Conservation (phyloP, 2,113 vertebrate species). For the Thinocorus orbignyianus region DNA sequence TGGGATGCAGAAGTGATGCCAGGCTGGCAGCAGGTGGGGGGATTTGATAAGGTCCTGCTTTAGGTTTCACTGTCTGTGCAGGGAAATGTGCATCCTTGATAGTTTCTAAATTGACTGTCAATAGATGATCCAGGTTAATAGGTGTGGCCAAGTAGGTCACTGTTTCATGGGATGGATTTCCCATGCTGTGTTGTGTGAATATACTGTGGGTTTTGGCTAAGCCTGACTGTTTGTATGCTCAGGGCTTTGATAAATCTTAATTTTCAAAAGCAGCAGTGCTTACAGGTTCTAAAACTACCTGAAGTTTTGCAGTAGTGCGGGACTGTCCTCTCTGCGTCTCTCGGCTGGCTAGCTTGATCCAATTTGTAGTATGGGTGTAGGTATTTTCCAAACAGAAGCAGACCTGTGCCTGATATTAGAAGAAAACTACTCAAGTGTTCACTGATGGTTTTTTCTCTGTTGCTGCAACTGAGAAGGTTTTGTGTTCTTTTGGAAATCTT, state of each 20-base stretch:
- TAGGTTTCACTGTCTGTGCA: not conserved
- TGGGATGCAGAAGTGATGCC: not conserved
- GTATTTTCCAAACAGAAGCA: not conserved
- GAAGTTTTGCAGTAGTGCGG: not conserved
- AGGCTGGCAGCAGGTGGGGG: not conserved
- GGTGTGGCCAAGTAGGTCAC: not conserved
- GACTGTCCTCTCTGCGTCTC: not conserved
- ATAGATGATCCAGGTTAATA: constrained; percentile 35
- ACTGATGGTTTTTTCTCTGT: not conserved
- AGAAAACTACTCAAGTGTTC: not conserved
- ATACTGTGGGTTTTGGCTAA: not conserved
- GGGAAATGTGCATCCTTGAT: not conserved
- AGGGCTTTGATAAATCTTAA: not conserved
- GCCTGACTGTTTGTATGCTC: not conserved
- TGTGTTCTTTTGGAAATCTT: not conserved
- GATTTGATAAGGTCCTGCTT: not conserved
- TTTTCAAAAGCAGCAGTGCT: not conserved
- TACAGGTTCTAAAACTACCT: not conserved
- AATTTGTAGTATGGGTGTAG: not conserved
- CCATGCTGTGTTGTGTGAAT: not conserved
- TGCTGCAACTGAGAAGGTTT: not conserved
- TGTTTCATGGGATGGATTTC: not conserved
- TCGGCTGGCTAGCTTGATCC: not conserved
- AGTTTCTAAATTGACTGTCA: not conserved
- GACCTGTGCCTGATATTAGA: not conserved